Evolutionary conservation across 2,113 vertebrate genomes (phyloP), one percentile per base, ranked within the genome.

Genomic region (Irena cyanogastra): DNA sequence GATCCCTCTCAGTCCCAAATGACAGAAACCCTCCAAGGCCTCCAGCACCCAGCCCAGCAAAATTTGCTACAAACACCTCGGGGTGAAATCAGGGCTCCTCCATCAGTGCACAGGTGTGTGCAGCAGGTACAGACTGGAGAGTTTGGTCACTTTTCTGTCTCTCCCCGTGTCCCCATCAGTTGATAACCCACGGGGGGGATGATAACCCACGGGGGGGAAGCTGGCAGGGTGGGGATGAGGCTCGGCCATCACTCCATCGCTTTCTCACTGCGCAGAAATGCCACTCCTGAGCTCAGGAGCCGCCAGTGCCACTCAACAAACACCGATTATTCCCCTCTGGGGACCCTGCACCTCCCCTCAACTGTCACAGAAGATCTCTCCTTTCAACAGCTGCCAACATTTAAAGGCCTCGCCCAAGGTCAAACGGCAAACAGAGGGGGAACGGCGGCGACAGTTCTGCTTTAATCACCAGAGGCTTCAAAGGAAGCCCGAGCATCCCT

Each of bases 381-480:
- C 81, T 70, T 82, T 64, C 61, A 75, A 57, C 77, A 79, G 28
- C 50, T 11, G 28, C 5, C 39, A 77, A 4, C 71, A 8, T 8
- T 64, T 2, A 18, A 57, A 45, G 1, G 44, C 31, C 56, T 91
- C 7, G 50, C 87, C 91, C 87, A 59, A 83, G 89, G 81, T 88
- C 91, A 66, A 54, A 57, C 0, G 50, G 89, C 89, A 30, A 53
- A 27, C 30, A 42, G 41, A 10, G 20, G 13, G 82, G 61, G 20
- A 76, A 26, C 37, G 22, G 59, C 56, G 19, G 19, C 12, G 23
- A 13, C 7, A 10, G 39, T 4, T 87, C n/a, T 7, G 52, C n/a
- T 95, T 86, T 74, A 16, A 93, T 71, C 85, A 4, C 82, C 11
- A 28, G 60, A 47, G 7, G 24, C 88, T 95, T 87, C 94, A 88